Evolutionary conservation across 2,797 vertebrate genomes (phyloP), one percentile per base, ranked within the genome.

Genomic region (Remorina albescens): DNA sequence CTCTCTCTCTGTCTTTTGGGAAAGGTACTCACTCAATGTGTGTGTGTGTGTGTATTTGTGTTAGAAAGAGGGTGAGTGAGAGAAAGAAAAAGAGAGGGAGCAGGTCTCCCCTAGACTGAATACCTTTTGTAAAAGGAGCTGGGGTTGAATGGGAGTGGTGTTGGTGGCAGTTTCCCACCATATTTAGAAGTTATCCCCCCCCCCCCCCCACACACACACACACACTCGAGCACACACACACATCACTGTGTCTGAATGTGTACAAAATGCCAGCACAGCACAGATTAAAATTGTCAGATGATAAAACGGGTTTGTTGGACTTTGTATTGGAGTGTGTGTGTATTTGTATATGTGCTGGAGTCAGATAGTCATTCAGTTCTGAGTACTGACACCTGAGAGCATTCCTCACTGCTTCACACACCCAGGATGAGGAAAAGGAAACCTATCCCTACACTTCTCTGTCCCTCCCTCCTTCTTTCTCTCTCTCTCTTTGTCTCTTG

Each of bases 101-200:
- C 83, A 87, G 86, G 89, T 90, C 85, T 87, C 84, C 82, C 70
- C 63, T 86, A 83, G 71, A 85, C 86, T 91, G 90, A 93, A 92
- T 92, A 88, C 88, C 90, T 93, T 92, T 92, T 90, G 90, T 91
- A 89, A 90, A 85, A 80, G 66, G 91, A 93, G 87, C 84, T 68
- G 76, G 81, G 75, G 56, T 79, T 90, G 88, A 93, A 92, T 93
- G 89, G 89, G 91, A 92, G 88, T 92, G 87, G 89, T 93, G 89
- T 89, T 87, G 72, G 85, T 89, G 88, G 87, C 89, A 91, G 80
- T 91, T 92, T 93, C 90, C 92, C 91, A 92, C 90, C 88, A 92
- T 91, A 88, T 93, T 89, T 91, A 88, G 89, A 86, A 85, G 76
- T 79, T 46, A 25, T 53, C 47, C 72, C 54, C 80, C 28, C 13